These are phyloP conservation scores for Pseudomyrmex cubaensis DNA, from an alignment of 1,140 invertebrate species.

Conservation along the genomic window DNA sequence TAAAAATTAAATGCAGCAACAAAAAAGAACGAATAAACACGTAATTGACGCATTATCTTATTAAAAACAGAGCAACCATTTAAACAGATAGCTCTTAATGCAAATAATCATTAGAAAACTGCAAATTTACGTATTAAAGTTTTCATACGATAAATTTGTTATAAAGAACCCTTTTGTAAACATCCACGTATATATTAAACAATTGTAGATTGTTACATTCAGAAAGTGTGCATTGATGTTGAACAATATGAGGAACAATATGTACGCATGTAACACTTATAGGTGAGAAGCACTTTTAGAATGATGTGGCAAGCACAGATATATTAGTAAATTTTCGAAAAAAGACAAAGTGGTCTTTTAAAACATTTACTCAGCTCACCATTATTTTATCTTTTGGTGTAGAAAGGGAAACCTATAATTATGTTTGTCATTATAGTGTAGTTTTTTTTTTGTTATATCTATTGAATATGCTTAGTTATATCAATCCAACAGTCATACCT, in stretches of 20 bases:
- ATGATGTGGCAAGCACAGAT: slow-evolving; percentile 31
- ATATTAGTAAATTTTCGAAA: slow-evolving; percentile 48
- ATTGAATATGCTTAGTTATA: not conserved
- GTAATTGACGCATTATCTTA: not conserved
- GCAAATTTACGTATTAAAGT: not conserved
- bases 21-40: slow-evolving; percentile 8
- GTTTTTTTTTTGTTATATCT: slow-evolving; percentile 74
- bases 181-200: not conserved
- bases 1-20: not conserved
- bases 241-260: not conserved
- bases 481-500: slow-evolving; percentile 87
- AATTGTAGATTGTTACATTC: slow-evolving; percentile 1
- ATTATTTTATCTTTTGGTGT: slow-evolving; percentile 76
- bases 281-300: slow-evolving; percentile 40
- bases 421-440: slow-evolving; percentile 62
- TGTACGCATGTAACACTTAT: slow-evolving; percentile 3
- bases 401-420: slow-evolving; percentile 82
- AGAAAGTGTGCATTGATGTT: slow-evolving; percentile 7
- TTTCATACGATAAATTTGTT: not conserved
- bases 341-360: slow-evolving; percentile 37
- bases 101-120: too few relatives aligned
- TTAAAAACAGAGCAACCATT: not conserved
- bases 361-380: slow-evolving; percentile 80
- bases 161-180: slow-evolving; percentile 10
- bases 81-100: too few relatives aligned